phyloP scores from a whole-genome alignment of 2,888 invertebrate species.

The Platycheirus albimanus region DNA sequence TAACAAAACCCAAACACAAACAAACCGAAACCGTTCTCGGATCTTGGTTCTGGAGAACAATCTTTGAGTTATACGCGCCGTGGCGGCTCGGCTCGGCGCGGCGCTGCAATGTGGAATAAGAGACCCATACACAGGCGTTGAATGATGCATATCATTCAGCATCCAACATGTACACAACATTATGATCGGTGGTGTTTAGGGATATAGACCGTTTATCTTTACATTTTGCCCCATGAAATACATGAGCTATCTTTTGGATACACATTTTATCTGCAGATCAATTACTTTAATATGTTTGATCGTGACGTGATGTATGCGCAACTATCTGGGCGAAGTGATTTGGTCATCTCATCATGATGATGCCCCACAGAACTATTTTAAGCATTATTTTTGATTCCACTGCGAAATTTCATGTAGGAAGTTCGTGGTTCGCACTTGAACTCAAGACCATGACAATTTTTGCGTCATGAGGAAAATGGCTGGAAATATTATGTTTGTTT shows the following conservation, averaged over 20 bases:
- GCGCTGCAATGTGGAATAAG: constrained; percentile 9
- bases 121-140: constrained; percentile 52
- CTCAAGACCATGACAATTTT: too few relatives aligned
- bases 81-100: not conserved
- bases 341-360: constrained; percentile 38
- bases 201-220: constrained; percentile 53
- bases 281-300: constrained; percentile 45
- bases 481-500: too few relatives aligned
- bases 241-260: constrained; percentile 59
- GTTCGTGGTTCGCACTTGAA: constrained; percentile 62
- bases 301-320: not conserved
- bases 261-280: constrained; percentile 52
- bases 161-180: constrained; percentile 60
- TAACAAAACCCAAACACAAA: constrained; percentile 64
- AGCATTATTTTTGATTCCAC: constrained; percentile 8
- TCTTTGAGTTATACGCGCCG: constrained; percentile 36
- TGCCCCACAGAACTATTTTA: constrained; percentile 35
- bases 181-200: constrained; percentile 63
- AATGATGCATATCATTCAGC: constrained; percentile 69
- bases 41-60: constrained; percentile 31
- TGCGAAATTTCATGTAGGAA: constrained; percentile 39
- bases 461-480: too few relatives aligned
- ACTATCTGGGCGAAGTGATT: too few relatives aligned
- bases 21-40: constrained; percentile 54
- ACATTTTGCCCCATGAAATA: constrained; percentile 43